phyloP scores from a whole-genome alignment of 1,140 invertebrate genomes.

The Araneus ventricosus region DNA sequence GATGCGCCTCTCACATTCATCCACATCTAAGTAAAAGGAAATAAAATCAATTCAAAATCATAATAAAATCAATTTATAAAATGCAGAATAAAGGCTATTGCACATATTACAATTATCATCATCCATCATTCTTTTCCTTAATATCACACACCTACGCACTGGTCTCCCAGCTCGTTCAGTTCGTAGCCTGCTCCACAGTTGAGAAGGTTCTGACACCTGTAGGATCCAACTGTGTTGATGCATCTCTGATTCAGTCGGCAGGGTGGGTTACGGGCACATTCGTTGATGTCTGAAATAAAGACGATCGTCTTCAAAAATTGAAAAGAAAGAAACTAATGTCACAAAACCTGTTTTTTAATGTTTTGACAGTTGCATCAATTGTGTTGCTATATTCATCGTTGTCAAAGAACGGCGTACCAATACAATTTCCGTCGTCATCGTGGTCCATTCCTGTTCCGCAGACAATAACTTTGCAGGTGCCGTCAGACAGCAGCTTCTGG shows the following conservation, averaged over 20 bases:
- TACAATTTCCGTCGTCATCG: slow-evolving; percentile 77
- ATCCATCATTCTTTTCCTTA: no score
- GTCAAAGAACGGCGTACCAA: slow-evolving; percentile 71
- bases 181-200: slow-evolving; percentile 79
- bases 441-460: slow-evolving; percentile 82
- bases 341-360: no score
- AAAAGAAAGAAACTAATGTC: no score
- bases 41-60: neutral
- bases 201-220: slow-evolving; percentile 79
- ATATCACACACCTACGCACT: slow-evolving; percentile 80
- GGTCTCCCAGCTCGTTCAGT: slow-evolving; percentile 79
- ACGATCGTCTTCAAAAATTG: no score
- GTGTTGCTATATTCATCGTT: no score
- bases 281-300: slow-evolving; percentile 79
- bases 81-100: no score
- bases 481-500: slow-evolving; percentile 78
- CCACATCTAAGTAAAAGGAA: slow-evolving; percentile 85
- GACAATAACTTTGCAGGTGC: slow-evolving; percentile 78
- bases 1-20: slow-evolving; percentile 89
- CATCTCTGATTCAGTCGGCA: slow-evolving; percentile 81
- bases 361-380: no score
- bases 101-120: no score
- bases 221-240: slow-evolving; percentile 83
- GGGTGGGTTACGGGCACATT: slow-evolving; percentile 78
- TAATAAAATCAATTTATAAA: no score